A percentile compares a stretch with the other conserved stretches of the same genome.
These are phyloP conservation scores for Physeter macrocephalus DNA, from an alignment of 2,113 vertebrate genomes.

Conservation along the genomic window DNA sequence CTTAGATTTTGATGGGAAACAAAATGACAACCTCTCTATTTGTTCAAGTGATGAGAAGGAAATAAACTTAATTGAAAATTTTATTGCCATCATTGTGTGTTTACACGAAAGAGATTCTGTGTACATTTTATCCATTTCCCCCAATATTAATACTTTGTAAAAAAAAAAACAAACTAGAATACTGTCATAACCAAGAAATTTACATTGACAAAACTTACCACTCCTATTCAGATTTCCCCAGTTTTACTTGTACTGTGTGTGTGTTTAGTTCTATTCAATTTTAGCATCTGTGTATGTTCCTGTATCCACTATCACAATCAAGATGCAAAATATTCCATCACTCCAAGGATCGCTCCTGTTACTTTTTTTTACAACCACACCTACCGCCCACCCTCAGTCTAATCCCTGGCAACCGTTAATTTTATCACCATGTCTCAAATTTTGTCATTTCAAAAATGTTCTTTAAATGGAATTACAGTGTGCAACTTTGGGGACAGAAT, in stretches of 20 bases:
- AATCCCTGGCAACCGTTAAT: background rate
- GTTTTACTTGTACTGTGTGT: background rate
- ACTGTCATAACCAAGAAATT: background rate
- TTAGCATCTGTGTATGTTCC: background rate
- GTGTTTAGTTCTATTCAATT: background rate
- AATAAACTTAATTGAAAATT: background rate
- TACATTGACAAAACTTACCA: background rate
- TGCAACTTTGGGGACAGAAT: background rate
- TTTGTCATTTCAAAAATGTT: background rate
- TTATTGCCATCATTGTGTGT: background rate
- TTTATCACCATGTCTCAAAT: background rate
- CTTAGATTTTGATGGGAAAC: background rate
- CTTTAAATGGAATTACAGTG: background rate
- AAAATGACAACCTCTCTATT: background rate
- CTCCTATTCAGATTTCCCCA: background rate
- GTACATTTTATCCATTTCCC: background rate
- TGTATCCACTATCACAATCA: background rate
- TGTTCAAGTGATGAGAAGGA: background rate
- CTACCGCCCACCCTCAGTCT: background rate
- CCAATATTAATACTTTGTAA: background rate
- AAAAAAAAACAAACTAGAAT: background rate
- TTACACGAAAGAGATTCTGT: background rate
- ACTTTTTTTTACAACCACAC: background rate
- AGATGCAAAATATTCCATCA: background rate
- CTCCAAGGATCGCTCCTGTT: background rate